Evolutionary conservation across 2,888 invertebrate genomes (phyloP).

Genomic region (Poecilobothrus nobilitatus): DNA sequence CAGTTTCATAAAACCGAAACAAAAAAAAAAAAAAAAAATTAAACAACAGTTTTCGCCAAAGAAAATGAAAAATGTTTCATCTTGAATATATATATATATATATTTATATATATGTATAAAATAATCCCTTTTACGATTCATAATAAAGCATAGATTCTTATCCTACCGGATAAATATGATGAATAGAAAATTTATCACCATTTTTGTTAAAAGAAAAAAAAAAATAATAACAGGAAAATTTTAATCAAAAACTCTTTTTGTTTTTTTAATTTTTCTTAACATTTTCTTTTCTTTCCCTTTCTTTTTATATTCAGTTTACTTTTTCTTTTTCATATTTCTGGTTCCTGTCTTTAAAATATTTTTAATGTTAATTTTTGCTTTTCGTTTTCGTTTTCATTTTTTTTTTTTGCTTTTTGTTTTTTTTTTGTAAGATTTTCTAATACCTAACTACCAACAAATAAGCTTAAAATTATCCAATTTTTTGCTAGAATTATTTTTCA

Average conservation of each 20-base stretch:
- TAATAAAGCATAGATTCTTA: neutral
- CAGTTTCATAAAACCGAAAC: neutral
- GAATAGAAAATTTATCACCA: neutral
- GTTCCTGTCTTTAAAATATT: too few relatives aligned
- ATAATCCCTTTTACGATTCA: neutral
- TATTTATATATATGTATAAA: too few relatives aligned
- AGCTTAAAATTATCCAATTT: slow-evolving; percentile 3
- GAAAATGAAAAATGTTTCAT: neutral
- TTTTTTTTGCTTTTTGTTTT: too few relatives aligned
- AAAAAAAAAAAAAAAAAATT: too few relatives aligned
- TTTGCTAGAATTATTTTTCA: slow-evolving; percentile 4
- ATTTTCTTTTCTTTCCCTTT: too few relatives aligned
- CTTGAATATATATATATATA: slow-evolving; percentile 2
- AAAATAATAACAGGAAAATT: neutral
- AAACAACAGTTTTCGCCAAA: too few relatives aligned
- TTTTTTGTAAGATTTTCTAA: neutral
- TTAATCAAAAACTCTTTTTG: too few relatives aligned
- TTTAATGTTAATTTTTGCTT: too few relatives aligned
- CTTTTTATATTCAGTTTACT: too few relatives aligned
- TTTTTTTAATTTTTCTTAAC: too few relatives aligned
- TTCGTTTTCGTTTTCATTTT: too few relatives aligned
- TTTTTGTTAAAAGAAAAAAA: neutral
- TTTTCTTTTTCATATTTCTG: too few relatives aligned
- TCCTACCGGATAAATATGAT: neutral
- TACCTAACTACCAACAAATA: neutral